Evolutionary conservation across 2,888 invertebrate genomes (phyloP), one percentile per base, ranked within the genome.

Genomic region (Xanthostigma xanthostigma): DNA sequence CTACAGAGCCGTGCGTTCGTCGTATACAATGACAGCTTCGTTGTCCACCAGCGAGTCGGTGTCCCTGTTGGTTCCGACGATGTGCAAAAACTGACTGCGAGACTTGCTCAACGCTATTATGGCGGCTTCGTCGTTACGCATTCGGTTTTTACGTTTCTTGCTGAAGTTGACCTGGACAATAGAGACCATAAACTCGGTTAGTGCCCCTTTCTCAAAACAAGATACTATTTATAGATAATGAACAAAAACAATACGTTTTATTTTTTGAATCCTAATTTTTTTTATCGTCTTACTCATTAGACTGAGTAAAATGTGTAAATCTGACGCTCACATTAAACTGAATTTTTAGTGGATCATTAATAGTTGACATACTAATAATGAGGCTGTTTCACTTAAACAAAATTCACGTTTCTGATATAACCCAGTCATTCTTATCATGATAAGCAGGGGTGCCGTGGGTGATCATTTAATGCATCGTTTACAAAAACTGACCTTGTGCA

Each of bases 111-210:
- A 72, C 14, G 87, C 87, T 60, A 86, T 86, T 48, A 80, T 78
- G 46, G 85, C 86, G 2, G 86, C 86, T 68, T 85, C 85, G 62
- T 84, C 83, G 64, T 79, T 84, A 55, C 83, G 75, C 85, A 87
- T 86, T 48, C 84, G 78, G 64, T 83, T 84, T 70, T 82, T 82
- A 60, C 84, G 76, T 62, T 84, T 84, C 64, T 83, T 85, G 62
- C 83, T 84, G 58, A 83, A 75, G 59, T 79, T 83, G 35, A 83
- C 81, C 82, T 83, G 64, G 36, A 64, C 65, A 51, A 53, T 9
- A 27, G 17, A 41, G 8, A 36, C n/a, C 36, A 42, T 40, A n/a
- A 36, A 53, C 44, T 45, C 50, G 50, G n/a, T 36, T 17, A 39
- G 51, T 27, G 8, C 8, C 38, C 42, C 34, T n/a, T 33, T n/a